These are phyloP conservation scores for Premnoplex brunnescens DNA, from an alignment of 2,797 vertebrate genomes.

Conservation along the genomic window DNA sequence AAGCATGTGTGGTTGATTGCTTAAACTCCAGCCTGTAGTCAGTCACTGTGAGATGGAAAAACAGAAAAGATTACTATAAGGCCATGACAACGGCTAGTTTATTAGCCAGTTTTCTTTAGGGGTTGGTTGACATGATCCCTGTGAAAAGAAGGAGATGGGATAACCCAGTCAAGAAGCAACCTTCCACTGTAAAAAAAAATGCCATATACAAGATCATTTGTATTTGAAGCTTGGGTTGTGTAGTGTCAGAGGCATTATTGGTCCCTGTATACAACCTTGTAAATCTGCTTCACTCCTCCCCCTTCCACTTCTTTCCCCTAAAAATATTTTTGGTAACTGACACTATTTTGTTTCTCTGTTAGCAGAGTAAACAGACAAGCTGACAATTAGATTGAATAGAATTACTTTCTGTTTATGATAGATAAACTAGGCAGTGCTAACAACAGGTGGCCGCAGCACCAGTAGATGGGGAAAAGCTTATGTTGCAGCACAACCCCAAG, in stretches of 20 bases:
- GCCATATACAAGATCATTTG: neutral
- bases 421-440: slow-evolving; percentile 44
- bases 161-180: neutral
- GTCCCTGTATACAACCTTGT: neutral
- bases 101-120: neutral
- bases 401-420: slow-evolving; percentile 50
- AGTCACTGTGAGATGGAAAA: neutral
- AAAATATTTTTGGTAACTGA: slow-evolving; percentile 28
- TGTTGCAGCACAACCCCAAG: neutral
- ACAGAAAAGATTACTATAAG: neutral
- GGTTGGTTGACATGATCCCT: neutral
- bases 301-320: neutral
- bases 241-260: neutral
- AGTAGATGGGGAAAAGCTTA: neutral
- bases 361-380: neutral
- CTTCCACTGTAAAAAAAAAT: neutral
- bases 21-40: neutral
- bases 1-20: neutral
- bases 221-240: neutral
- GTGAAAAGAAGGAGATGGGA: neutral
- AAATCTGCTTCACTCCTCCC: neutral
- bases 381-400: slow-evolving; percentile 44
- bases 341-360: neutral
- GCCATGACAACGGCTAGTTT: neutral
- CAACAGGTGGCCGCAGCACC: neutral